These are phyloP conservation scores for Phyllotreta cruciferae DNA, from an alignment of 2,888 invertebrate genomes.

Conservation along the genomic window DNA sequence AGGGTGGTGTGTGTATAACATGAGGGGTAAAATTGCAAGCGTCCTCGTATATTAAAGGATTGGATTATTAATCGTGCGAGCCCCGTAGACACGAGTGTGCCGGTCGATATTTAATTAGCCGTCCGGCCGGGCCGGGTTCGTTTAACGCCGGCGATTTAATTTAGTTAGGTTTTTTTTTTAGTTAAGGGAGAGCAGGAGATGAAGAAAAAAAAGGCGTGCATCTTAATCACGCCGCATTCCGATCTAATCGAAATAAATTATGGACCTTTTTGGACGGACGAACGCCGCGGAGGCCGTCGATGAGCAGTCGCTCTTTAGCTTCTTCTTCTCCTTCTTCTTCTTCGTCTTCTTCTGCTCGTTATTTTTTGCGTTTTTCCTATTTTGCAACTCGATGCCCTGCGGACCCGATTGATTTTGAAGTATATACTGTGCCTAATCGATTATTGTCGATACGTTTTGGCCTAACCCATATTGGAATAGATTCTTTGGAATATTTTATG, in stretches of 20 bases:
- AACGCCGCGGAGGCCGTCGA: conserved; percentile 32
- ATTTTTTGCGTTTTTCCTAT: too few relatives aligned
- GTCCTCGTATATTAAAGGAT: neutral
- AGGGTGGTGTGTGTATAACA: too few relatives aligned
- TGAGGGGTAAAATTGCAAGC: too few relatives aligned
- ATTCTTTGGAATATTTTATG: too few relatives aligned
- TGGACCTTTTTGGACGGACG: conserved; percentile 38
- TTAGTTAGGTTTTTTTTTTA: conserved; percentile 46
- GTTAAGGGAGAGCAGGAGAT: too few relatives aligned
- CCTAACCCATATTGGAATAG: too few relatives aligned
- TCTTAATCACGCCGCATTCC: conserved; percentile 53
- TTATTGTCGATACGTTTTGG: too few relatives aligned
- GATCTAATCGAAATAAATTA: conserved; percentile 57
- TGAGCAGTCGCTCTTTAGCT: conserved; percentile 28
- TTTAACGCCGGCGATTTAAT: conserved; percentile 53
- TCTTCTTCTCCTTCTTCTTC: conserved; percentile 27
- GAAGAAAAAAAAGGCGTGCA: conserved; percentile 48
- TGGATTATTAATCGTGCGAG: neutral
- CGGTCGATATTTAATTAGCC: conserved; percentile 50
- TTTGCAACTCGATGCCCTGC: too few relatives aligned
- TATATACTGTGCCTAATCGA: too few relatives aligned
- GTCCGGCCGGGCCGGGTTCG: conserved; percentile 42
- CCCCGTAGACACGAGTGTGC: conserved; percentile 8
- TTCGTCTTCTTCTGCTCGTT: conserved; percentile 21
- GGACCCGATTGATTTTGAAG: too few relatives aligned